Percentiles rank a stretch among this genome's conserved stretches.
Conservation (phyloP, 2,113 vertebrate species). For the Chionodraco myersi region DNA sequence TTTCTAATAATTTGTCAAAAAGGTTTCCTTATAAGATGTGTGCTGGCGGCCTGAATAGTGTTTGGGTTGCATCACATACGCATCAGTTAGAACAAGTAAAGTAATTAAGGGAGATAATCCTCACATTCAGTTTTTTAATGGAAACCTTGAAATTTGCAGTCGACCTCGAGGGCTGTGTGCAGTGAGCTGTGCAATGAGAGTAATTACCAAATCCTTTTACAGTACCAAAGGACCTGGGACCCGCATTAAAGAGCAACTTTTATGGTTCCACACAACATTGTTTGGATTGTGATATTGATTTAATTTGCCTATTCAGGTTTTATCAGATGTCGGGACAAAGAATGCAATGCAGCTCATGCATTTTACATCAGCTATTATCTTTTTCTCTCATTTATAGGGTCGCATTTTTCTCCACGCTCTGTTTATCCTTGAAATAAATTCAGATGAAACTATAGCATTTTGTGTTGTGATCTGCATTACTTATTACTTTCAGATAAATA, state of each 20-base stretch:
- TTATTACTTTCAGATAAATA: conserved; percentile 1
- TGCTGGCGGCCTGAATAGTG: conserved; percentile 18
- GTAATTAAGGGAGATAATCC: conserved; percentile 27
- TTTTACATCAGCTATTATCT: conserved; percentile 21
- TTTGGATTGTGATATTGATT: conserved; percentile 16
- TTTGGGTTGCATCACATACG: not conserved
- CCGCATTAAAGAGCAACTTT: conserved; percentile 14
- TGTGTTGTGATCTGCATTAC: conserved; percentile 4
- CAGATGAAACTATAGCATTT: not conserved
- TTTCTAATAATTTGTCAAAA: not conserved
- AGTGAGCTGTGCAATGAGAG: conserved; percentile 1
- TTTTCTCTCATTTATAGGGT: conserved; percentile 13
- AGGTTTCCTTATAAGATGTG: not conserved
- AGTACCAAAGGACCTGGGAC: not conserved
- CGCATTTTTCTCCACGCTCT: not conserved
- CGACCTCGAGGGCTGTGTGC: conserved; percentile 3
- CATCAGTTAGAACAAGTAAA: conserved; percentile 26
- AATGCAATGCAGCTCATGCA: conserved; percentile 28
- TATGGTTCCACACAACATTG: not conserved
- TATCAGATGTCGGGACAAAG: not conserved
- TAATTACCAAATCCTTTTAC: conserved; percentile 14
- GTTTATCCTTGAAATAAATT: conserved; percentile 3
- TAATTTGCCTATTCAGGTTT: conserved; percentile 12
- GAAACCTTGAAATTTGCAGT: conserved; percentile 17
- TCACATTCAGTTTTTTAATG: conserved; percentile 8